These are phyloP conservation scores for Scaptomyza cyrtandrae DNA, from an alignment of 2,888 invertebrate genomes.

Conservation along the genomic window DNA sequence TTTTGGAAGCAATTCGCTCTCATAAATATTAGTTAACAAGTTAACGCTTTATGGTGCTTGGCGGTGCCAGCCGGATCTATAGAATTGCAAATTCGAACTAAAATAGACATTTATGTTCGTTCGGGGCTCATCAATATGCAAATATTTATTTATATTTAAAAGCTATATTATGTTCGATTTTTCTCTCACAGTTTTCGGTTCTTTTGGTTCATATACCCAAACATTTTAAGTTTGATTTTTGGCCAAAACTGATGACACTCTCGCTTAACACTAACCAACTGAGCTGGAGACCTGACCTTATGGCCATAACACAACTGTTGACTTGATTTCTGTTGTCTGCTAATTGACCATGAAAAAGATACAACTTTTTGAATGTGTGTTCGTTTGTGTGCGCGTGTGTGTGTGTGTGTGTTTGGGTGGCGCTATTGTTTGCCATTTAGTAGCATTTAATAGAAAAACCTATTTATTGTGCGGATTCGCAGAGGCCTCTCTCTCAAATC, in stretches of 20 bases:
- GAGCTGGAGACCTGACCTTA: conserved; percentile 51
- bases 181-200: conserved; percentile 21
- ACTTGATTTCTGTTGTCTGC: conserved; percentile 69
- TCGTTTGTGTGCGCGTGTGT: conserved; percentile 12
- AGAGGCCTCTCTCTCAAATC: conserved; percentile 37
- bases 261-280: conserved; percentile 35
- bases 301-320: conserved; percentile 43
- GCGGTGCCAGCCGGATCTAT: conserved; percentile 80
- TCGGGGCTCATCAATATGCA: conserved; percentile 71
- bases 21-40: conserved; percentile 48
- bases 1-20: conserved; percentile 19
- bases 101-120: conserved; percentile 56
- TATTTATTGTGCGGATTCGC: conserved; percentile 70
- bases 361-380: conserved; percentile 8
- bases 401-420: conserved; percentile 60
- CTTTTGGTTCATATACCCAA: too few relatives aligned
- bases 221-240: conserved; percentile 66
- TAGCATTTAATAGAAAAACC: conserved; percentile 69
- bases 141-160: conserved; percentile 45
- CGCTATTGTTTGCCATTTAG: conserved; percentile 74
- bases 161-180: conserved; percentile 68
- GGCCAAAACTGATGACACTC: conserved; percentile 54
- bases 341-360: conserved; percentile 72
- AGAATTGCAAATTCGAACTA: conserved; percentile 51
- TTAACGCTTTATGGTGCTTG: too few relatives aligned